Percentiles rank a stretch among this genome's conserved stretches.
These are phyloP conservation scores for Blera fallax DNA, from an alignment of 2,888 invertebrate species.

Conservation along the genomic window DNA sequence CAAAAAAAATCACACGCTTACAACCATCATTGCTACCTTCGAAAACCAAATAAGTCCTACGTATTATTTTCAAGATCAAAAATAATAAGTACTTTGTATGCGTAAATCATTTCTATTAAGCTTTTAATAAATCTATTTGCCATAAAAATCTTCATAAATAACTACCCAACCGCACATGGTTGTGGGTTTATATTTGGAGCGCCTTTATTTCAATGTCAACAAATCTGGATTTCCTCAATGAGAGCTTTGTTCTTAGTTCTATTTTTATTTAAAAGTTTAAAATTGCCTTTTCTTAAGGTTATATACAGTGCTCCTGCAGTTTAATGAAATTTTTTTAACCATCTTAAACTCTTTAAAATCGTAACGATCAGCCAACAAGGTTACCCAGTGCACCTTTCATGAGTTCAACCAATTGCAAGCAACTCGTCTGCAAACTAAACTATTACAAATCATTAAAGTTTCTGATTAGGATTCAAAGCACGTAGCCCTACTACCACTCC, in stretches of 20 bases:
- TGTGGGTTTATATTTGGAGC: background rate
- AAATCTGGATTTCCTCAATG: conserved; percentile 23
- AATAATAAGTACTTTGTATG: conserved; percentile 22
- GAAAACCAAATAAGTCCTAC: background rate
- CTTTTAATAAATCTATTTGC: background rate
- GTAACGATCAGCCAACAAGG: conserved; percentile 24
- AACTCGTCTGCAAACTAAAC: conserved; percentile 26
- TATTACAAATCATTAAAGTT: background rate
- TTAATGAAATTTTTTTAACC: too few relatives aligned
- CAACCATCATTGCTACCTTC: background rate
- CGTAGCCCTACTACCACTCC: conserved; percentile 34
- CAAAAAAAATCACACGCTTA: too few relatives aligned
- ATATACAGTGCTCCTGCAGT: too few relatives aligned
- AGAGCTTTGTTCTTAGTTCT: background rate
- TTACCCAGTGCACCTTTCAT: conserved; percentile 55
- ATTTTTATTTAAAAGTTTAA: background rate
- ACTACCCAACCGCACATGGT: background rate
- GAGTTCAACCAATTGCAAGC: conserved; percentile 11
- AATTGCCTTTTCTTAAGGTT: too few relatives aligned
- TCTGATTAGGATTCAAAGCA: conserved; percentile 11
- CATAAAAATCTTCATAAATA: background rate
- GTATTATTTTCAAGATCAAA: background rate
- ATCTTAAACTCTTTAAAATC: too few relatives aligned
- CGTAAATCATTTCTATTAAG: background rate
- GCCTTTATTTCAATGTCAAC: background rate